Evolutionary conservation across 2,888 invertebrate species (phyloP), one percentile per base, ranked within the genome.

Genomic region (Tachina fera): DNA sequence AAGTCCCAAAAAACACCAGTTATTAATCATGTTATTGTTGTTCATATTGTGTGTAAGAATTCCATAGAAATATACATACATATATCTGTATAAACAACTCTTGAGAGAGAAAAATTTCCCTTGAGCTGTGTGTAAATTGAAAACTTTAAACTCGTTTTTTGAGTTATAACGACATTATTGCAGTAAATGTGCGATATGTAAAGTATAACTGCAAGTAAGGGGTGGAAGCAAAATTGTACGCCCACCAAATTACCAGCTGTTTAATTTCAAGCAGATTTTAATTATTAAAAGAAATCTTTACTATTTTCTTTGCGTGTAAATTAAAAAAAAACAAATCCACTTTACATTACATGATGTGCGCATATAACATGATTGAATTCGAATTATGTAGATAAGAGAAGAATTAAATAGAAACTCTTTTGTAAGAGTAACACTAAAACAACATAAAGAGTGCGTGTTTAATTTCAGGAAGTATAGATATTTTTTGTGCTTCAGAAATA

Each of bases 401-500:
- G 67, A 56, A 51, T 51, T 19, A 22, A 63, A 72, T 39, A 71
- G 56, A 63, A 51, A 45, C 16, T 43, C 5, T 47, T 31, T 39
- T 70, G 47, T 14, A 74, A 75, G 78, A 84, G 83, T 63, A 79
- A 14, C 9, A 58, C 39, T 47, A 61, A 65, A 14, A 47, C 22
- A 19, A 39, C 19, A 5, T 39, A 58, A 39, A 80, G 65, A 70
- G 68, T 65, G 68, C 51, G 67, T 78, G 22, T 16, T 49, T 41
- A 2, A 70, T 60, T 83, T 71, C 79, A 82, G 83, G 78, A 82
- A 83, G 78, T 80, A 10, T 67, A 49, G 56, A 72, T 58, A 45
- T 71, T 58, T 70, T 68, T 60, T 63, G 56, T 74, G 41, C 65
- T 65, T 71, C 9, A 53, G 31, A 65, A 65, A 51, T 16, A 41